Base-by-base conservation (phyloP, 2,888 invertebrate species). In the Ormyrus nitidulus region DNA sequence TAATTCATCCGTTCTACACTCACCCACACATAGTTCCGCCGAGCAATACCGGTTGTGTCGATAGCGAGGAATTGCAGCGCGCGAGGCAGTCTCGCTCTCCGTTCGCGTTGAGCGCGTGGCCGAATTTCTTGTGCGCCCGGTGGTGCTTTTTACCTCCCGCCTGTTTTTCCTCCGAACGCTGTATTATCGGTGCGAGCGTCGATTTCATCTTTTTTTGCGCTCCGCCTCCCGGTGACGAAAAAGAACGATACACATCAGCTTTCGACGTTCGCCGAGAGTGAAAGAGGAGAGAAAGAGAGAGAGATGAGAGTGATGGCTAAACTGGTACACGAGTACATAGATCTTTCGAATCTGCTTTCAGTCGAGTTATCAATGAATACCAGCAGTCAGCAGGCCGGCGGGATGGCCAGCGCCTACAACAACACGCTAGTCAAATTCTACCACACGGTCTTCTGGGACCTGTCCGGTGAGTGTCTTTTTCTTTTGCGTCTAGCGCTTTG, bases 341-440 rank as follows among this genome's bases (percentile, higher is more conserved):
- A 49, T 44, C 11, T 71, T 9, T 19, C 56, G 44, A 72, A 73
- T 70, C 11, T 75, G 10, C 6, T 79, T 79, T 9, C 70, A 75
- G 74, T 6, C 10, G 46, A 75, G 6, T 51, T 66, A 11, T 48
- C 44, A 85, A 85, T 90, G 90, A 90, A 90, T 79, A 80, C 85
- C 80, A 90, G 86, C 83, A 82, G 76, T 44, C 76, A 81, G 68
- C 82, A 81, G 78, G 75, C 84, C 79, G 84, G 85, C 85, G 87
- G 85, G 84, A 89, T 90, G 88, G 88, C 89, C 68, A 89, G 90
- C 84, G 88, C 93, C 85, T 93, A 93, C 86, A 93, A 93, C 87
- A 95, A 93, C 89, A 92, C 93, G 79, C 91, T 94, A 72, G 91
- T 92, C 58, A 92, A 92, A 85, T 93, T 93, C 81, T 95, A 94